Conservation (phyloP, 2,113 vertebrate species). For the Aix galericulata region DNA sequence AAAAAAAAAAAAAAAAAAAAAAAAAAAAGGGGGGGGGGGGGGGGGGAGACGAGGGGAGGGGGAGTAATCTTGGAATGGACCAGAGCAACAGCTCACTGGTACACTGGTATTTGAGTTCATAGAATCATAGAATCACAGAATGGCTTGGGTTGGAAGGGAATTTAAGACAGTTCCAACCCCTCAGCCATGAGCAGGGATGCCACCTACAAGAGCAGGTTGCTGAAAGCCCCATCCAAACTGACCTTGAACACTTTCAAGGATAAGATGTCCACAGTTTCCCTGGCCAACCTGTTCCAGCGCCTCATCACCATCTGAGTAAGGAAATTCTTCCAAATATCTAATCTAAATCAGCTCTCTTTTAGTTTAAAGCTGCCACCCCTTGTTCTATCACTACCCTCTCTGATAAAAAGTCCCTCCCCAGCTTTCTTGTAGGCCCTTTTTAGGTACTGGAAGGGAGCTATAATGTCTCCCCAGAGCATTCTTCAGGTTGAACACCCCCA, state of each 20-base stretch:
- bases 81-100: neutral
- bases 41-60: accelerated
- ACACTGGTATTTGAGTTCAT: neutral
- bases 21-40: no score
- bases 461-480: neutral
- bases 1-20: no score
- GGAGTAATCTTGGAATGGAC: neutral
- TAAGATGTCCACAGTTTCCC: neutral
- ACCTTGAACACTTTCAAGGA: neutral
- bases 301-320: neutral
- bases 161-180: neutral
- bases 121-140: neutral
- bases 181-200: neutral
- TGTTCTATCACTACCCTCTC: neutral
- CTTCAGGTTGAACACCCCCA: neutral
- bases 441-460: neutral
- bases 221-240: neutral
- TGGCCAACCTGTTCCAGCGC: neutral
- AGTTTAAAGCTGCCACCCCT: neutral
- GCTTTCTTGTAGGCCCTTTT: neutral
- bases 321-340: neutral
- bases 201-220: neutral
- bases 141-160: neutral
- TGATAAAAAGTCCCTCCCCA: neutral
- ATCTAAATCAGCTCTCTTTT: neutral